phyloP scores from a whole-genome alignment of 2,888 invertebrate species.

The Kryphioiulus occultus region DNA sequence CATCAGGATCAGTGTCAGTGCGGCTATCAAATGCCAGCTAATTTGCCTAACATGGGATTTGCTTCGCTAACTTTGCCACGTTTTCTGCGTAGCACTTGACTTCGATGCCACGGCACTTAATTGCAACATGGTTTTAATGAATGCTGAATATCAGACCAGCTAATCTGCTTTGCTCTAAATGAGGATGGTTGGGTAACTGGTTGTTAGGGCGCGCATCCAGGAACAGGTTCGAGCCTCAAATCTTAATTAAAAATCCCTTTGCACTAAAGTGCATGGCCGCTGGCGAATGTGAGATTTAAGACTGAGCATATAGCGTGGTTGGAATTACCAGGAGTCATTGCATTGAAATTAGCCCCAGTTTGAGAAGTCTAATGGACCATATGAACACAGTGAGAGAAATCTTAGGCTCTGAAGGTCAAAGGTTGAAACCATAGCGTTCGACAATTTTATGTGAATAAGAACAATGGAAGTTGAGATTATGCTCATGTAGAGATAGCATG shows the following conservation, averaged over 20 bases:
- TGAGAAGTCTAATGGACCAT: background rate
- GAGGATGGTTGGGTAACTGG: background rate
- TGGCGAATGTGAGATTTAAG: background rate
- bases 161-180: conserved; percentile 18
- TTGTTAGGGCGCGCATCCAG: background rate
- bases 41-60: conserved; percentile 39
- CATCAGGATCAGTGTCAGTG: conserved; percentile 42
- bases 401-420: no score
- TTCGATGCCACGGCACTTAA: conserved; percentile 18
- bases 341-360: background rate
- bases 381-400: no score
- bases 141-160: conserved; percentile 28
- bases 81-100: background rate
- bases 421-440: no score
- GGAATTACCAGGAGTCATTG: background rate
- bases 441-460: no score
- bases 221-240: background rate
- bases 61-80: background rate
- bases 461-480: no score
- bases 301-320: background rate
- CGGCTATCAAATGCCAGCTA: conserved; percentile 31
- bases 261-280: conserved; percentile 3
- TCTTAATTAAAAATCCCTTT: conserved; percentile 39
- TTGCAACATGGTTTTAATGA: conserved; percentile 25
- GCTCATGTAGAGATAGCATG: no score